Conservation (phyloP, 2,797 vertebrate genomes). For the Gymnoscopelus braueri region DNA sequence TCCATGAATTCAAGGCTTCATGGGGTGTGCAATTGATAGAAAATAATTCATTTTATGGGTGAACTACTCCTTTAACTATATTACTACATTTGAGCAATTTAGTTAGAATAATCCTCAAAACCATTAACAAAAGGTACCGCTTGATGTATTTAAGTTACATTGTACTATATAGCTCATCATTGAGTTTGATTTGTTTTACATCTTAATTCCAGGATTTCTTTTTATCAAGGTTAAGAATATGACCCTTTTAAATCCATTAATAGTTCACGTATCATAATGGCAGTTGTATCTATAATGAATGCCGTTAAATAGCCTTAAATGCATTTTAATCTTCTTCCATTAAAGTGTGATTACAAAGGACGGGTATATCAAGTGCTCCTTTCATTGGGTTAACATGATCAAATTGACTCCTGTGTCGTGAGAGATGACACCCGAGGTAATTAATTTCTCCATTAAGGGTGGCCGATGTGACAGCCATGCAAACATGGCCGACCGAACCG, state of each 20-base stretch:
- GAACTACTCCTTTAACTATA: too few relatives aligned
- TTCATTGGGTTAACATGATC: constrained; percentile 82
- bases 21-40: too few relatives aligned
- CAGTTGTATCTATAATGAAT: constrained; percentile 71
- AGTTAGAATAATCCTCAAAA: neutral
- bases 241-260: constrained; percentile 71
- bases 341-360: constrained; percentile 76
- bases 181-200: constrained; percentile 40
- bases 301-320: constrained; percentile 77
- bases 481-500: constrained; percentile 74
- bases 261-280: constrained; percentile 68
- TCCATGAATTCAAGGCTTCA: too few relatives aligned
- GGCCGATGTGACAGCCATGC: constrained; percentile 80
- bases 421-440: constrained; percentile 81
- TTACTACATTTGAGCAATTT: too few relatives aligned
- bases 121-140: neutral
- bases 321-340: constrained; percentile 75
- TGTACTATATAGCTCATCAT: neutral
- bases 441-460: constrained; percentile 85
- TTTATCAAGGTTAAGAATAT: constrained; percentile 70
- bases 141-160: neutral
- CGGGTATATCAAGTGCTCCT: constrained; percentile 76
- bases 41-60: too few relatives aligned
- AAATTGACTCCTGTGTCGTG: constrained; percentile 81
- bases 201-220: constrained; percentile 59